A percentile compares a stretch with the other conserved stretches of the same genome.
Evolutionary conservation across 2,888 invertebrate genomes (phyloP).

Genomic region (Thereva nobilitata): DNA sequence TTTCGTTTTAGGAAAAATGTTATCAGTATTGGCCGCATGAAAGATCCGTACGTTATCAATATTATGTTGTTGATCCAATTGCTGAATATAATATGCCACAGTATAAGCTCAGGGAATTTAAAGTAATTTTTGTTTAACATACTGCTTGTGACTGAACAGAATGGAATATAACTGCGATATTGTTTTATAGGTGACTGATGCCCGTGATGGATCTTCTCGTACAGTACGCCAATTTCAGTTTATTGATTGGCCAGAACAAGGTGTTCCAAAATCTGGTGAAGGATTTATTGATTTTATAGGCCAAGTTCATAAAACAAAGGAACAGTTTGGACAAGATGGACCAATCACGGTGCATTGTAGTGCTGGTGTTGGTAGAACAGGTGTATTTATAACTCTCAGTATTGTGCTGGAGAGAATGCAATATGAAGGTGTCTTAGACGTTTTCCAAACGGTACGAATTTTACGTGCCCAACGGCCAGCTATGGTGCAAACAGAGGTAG

Average conservation of each 20-base stretch:
- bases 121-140: constrained; percentile 58
- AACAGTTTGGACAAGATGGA: constrained; percentile 99
- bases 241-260: constrained; percentile 95
- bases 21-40: constrained; percentile 99
- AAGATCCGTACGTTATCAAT: constrained; percentile 94
- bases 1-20: constrained; percentile 84
- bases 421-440: constrained; percentile 97
- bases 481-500: constrained; percentile 99
- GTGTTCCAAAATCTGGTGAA: constrained; percentile 97
- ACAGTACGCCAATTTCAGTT: constrained; percentile 96
- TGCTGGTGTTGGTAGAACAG: constrained; percentile 97
- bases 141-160: neutral
- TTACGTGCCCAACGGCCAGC: constrained; percentile 97
- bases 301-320: constrained; percentile 99
- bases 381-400: constrained; percentile 97
- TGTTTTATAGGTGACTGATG: constrained; percentile 79
- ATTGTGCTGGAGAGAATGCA: constrained; percentile 99
- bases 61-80: constrained; percentile 98
- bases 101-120: constrained; percentile 98
- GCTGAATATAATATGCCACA: constrained; percentile 99
- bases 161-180: neutral
- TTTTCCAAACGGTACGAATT: constrained; percentile 98
- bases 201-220: constrained; percentile 93
- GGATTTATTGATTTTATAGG: constrained; percentile 99
- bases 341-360: constrained; percentile 99